These are phyloP conservation scores for Dendrolimus pini DNA, from an alignment of 2,888 invertebrate species.

Conservation along the genomic window DNA sequence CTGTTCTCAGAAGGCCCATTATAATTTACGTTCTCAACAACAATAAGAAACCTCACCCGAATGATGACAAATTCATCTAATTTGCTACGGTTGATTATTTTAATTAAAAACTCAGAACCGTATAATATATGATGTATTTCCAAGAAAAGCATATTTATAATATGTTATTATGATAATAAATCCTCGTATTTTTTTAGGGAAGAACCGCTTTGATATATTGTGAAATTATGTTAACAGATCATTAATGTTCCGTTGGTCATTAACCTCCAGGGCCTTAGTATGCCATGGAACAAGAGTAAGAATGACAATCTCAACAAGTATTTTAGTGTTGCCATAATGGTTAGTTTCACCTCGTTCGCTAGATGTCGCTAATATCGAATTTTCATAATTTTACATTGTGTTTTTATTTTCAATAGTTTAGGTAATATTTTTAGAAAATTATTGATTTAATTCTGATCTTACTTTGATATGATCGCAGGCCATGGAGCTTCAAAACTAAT, in stretches of 20 bases:
- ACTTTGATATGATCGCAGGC: too few species aligned
- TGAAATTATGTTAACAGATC: not conserved
- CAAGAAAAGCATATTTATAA: conserved; percentile 4
- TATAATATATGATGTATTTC: conserved; percentile 25
- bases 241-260: not conserved
- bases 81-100: conserved; percentile 57
- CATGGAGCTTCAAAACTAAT: too few species aligned
- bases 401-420: too few species aligned
- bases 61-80: conserved; percentile 67
- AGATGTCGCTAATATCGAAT: too few species aligned
- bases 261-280: too few species aligned
- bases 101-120: conserved; percentile 40
- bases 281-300: too few species aligned
- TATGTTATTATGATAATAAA: conserved; percentile 1
- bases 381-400: too few species aligned
- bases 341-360: too few species aligned
- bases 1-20: conserved; percentile 53
- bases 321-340: too few species aligned
- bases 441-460: too few species aligned
- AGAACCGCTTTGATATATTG: not conserved
- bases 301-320: too few species aligned
- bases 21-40: conserved; percentile 48
- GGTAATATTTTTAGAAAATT: too few species aligned
- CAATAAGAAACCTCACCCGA: conserved; percentile 34
- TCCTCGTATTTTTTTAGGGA: not conserved